phyloP scores from a whole-genome alignment of 2,888 invertebrate genomes.

The Spisula subtruncata region DNA sequence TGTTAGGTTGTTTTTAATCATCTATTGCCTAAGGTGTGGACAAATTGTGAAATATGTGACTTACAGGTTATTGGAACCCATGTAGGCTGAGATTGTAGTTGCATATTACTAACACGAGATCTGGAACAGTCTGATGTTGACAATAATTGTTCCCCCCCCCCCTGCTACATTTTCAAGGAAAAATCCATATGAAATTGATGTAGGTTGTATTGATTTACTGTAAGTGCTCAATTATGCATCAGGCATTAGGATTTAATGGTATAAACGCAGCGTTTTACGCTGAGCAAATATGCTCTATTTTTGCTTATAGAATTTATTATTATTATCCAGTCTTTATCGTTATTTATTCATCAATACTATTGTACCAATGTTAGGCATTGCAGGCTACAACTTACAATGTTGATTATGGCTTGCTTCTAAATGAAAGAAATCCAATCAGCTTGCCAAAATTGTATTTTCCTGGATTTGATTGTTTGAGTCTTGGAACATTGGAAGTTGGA shows the following conservation, averaged over 20 bases:
- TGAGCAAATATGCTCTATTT: background rate
- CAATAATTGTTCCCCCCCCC: background rate
- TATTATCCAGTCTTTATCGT: no score
- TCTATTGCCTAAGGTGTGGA: background rate
- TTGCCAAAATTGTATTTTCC: no score
- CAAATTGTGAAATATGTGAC: background rate
- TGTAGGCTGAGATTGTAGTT: background rate
- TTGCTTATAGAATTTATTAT: no score
- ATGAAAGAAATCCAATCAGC: no score
- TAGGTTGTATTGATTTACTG: slow-evolving; percentile 19
- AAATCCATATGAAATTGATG: slow-evolving; percentile 28
- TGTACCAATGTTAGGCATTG: no score
- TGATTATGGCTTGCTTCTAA: no score
- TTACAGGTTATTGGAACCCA: slow-evolving; percentile 1
- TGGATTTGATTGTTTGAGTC: no score
- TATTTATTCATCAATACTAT: no score
- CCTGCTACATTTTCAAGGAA: slow-evolving; percentile 11
- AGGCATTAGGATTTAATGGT: background rate
- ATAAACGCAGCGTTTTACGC: background rate
- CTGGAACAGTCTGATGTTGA: background rate
- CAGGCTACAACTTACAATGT: no score
- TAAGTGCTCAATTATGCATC: slow-evolving; percentile 31
- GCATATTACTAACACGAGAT: background rate
- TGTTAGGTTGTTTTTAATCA: background rate
- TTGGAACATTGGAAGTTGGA: no score